phyloP scores from a whole-genome alignment of 2,888 invertebrate species.

The Archaeoteleia sp. region DNA sequence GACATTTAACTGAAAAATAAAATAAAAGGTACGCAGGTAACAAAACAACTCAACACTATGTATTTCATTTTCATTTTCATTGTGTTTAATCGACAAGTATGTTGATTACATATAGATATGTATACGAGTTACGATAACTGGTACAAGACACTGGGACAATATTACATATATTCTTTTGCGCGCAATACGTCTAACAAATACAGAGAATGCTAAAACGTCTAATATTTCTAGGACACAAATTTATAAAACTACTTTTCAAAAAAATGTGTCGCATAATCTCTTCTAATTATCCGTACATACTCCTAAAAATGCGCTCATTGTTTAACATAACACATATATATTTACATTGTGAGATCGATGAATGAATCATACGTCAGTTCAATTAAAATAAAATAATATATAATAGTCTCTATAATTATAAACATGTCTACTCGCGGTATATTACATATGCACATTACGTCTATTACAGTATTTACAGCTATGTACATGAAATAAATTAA shows the following conservation, averaged over 20 bases:
- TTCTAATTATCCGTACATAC: too few relatives aligned
- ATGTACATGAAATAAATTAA: constrained; percentile 68
- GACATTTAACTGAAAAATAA: constrained; percentile 4
- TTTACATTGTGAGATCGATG: constrained; percentile 56
- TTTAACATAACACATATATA: too few relatives aligned
- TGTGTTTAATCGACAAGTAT: constrained; percentile 64
- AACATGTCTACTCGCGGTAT: constrained; percentile 54
- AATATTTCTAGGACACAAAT: constrained; percentile 22
- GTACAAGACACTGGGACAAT: constrained; percentile 60
- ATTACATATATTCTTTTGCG: constrained; percentile 19
- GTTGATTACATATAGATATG: constrained; percentile 59
- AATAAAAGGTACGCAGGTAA: constrained; percentile 1
- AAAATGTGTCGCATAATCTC: too few relatives aligned
- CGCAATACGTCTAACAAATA: constrained; percentile 23
- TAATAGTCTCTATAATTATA: constrained; percentile 40
- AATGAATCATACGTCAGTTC: constrained; percentile 29
- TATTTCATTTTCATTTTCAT: constrained; percentile 56
- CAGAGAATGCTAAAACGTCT: constrained; percentile 28
- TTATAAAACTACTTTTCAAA: constrained; percentile 8
- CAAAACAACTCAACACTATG: constrained; percentile 9
- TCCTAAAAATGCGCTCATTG: too few relatives aligned
- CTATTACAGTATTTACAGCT: constrained; percentile 59
- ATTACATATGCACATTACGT: constrained; percentile 60
- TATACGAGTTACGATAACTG: constrained; percentile 59
- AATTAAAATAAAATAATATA: constrained; percentile 36